Percentiles rank a stretch among this genome's conserved stretches.
These are phyloP conservation scores for Dipodomys merriami DNA, from an alignment of 2,113 vertebrate genomes.

Conservation along the genomic window DNA sequence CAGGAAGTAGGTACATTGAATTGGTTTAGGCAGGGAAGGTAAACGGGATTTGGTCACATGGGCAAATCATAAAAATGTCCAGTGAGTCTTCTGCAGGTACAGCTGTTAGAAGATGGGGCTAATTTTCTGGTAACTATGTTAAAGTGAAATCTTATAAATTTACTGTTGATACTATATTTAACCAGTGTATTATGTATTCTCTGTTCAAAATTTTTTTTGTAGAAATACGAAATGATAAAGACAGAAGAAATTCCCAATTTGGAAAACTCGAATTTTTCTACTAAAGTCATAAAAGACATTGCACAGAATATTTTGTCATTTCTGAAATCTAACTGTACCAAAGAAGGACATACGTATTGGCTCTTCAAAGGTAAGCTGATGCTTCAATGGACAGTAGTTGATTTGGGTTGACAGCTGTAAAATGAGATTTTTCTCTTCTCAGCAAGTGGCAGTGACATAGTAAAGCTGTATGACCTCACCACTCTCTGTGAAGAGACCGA, in stretches of 20 bases:
- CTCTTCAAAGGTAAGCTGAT: slow-evolving; percentile 94
- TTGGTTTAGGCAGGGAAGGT: background rate
- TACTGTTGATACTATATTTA: too few species aligned
- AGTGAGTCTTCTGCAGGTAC: background rate
- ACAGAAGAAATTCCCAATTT: slow-evolving; percentile 99
- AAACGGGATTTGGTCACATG: background rate
- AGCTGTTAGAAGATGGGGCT: background rate
- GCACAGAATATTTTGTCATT: slow-evolving; percentile 99
- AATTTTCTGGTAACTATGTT: too few species aligned
- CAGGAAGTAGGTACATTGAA: background rate
- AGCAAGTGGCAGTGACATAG: slow-evolving; percentile 99
- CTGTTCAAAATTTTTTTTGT: slow-evolving; percentile 36
- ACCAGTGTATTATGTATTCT: too few species aligned
- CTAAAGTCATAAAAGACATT: slow-evolving; percentile 98
- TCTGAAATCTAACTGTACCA: slow-evolving; percentile 98
- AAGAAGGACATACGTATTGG: slow-evolving; percentile 99
- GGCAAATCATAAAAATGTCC: background rate
- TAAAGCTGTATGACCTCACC: slow-evolving; percentile 98
- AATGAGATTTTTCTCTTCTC: slow-evolving; percentile 57
- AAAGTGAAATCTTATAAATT: too few species aligned
- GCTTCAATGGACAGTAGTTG: background rate
- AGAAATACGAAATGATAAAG: slow-evolving; percentile 99
- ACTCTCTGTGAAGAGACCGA: slow-evolving; percentile 98
- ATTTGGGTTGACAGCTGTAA: background rate
- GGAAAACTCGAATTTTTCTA: slow-evolving; percentile 98